Base-by-base conservation (phyloP, 1,140 invertebrate species). In the Polypedilum pembai region DNA sequence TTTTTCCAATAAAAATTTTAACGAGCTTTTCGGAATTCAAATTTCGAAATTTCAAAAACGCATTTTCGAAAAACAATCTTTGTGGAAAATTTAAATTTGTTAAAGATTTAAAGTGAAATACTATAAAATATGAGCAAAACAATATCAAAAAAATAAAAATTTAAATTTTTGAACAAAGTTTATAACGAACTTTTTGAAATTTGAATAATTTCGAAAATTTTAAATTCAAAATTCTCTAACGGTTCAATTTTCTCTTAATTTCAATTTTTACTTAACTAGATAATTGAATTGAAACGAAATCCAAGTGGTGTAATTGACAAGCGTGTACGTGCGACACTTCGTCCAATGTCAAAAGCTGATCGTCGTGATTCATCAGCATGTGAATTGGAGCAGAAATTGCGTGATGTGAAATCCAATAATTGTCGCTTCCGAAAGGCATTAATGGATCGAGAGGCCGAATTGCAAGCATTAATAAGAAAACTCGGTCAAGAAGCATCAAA, bases 251-350 rank as follows among this genome's bases (percentile, higher is more conserved):
- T 40, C 56, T 74, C 74, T 65, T 45, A 63, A 15, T 75, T 72
- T 74, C 69, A 77, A 74, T 74, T 75, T 76, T 72, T 79, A 74
- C 65, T 73, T 73, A 83, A 84, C 8, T 82, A 95, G 94, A 83
- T 95, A 21, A 87, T 97, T 76, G 94, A 97, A 83, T 85, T 97
- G 24, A 89, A 91, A 77, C 86, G 94, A 76, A 96, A 96, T 85
- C 93, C 94, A 1, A 90, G 91, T 78, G 92, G 92, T 1, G 88
- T 88, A 5, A 90, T 92, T 69, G 92, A 94, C 79, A 92, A 93
- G 77, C 83, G 93, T 75, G 89, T 92, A 63, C 83, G 91, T 41
- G 90, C 91, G 0, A 93, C 91, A 3, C 82, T 94, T n/a, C 84
- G 89, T 73, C 91, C 91, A 8, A 88, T 89, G 85, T 88, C 88